Percentiles rank a stretch among this genome's conserved stretches.
Conservation (phyloP, 2,113 vertebrate species). For the Salvelinus fontinalis region DNA sequence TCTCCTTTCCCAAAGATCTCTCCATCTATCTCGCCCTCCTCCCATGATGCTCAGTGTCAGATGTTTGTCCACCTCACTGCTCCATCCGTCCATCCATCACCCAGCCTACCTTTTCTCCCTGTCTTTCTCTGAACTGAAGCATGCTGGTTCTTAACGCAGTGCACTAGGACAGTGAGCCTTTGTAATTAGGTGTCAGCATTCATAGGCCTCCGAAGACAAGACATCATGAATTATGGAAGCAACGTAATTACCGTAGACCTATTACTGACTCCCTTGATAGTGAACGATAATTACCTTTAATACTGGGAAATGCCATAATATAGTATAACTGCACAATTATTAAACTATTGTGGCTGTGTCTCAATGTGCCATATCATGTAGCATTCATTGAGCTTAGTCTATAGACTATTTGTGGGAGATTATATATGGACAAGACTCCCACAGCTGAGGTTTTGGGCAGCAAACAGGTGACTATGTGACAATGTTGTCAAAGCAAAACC, state of each 20-base stretch:
- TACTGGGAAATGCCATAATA: too few relatives aligned
- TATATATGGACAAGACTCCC: too few relatives aligned
- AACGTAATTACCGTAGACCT: neutral
- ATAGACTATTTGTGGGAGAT: too few relatives aligned
- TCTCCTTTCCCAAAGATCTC: neutral
- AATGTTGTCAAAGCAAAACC: neutral
- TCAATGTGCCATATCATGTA: too few relatives aligned
- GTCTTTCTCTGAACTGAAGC: neutral
- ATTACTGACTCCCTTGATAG: too few relatives aligned
- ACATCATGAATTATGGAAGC: neutral
- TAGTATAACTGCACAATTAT: too few relatives aligned
- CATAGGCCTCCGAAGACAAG: neutral
- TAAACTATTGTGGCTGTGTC: too few relatives aligned
- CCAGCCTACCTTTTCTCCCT: neutral
- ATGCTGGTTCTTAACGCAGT: neutral
- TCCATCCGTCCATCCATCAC: too few relatives aligned
- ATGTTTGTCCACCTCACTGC: slow-evolving; percentile 10
- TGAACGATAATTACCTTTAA: too few relatives aligned
- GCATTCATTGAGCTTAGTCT: too few relatives aligned
- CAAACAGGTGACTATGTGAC: neutral
- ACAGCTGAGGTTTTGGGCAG: too few relatives aligned
- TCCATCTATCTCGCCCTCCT: neutral
- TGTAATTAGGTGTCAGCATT: slow-evolving; percentile 4
- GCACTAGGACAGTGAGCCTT: neutral
- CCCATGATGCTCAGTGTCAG: slow-evolving; percentile 5